Base-by-base conservation (phyloP, 2,797 vertebrate species). In the Siniperca obscura region DNA sequence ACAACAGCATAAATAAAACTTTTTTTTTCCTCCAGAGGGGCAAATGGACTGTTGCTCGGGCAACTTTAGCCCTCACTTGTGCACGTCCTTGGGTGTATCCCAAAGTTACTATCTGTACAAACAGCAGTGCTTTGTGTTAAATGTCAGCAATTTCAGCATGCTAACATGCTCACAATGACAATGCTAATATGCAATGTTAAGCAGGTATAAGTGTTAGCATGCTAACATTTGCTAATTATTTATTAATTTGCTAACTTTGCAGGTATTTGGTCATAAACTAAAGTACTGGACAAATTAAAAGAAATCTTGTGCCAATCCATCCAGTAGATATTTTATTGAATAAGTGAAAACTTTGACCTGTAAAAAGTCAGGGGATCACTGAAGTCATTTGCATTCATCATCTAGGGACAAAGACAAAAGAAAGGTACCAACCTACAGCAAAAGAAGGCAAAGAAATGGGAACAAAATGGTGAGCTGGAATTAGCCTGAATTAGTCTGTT, bases 391-490 rank as follows among this genome's bases (percentile, higher is more conserved):
- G 10, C 9, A 21, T 48, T 48, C 46, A 48, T 48, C 46, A 48
- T 19, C 46, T 22, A 8, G 8, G 21, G 8, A 40, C 36, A 36
- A 36, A 36, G 36, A 36, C 4, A 36, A 3, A 7, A 36, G 36
- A 36, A 36, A 36, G 6, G 27, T 30, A 30, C 27, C 73, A 77
- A 70, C 50, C 1, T 53, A 78, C 83, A 72, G 67, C 74, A 52
- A 21, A n/a, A 60, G 14, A 70, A 30, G 25, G 17, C n/a, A 53
- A 75, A 36, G 53, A 65, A 62, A 60, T 9, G 4, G 13, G 42
- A 27, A n/a, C 36, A 57, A 59, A 61, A 70, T 42, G 55, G 7
- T 19, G 27, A 62, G 34, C 61, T 70, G n/a, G 40, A 70, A 27
- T 10, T 38, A 69, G 7, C 52, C 27, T 30, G 27, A 30, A 30